Evolutionary conservation across 37 sponge, comb jelly and placozoan genomes (phyloP), one percentile per base, ranked within the genome.

Genomic region (Amphimedon queenslandica): DNA sequence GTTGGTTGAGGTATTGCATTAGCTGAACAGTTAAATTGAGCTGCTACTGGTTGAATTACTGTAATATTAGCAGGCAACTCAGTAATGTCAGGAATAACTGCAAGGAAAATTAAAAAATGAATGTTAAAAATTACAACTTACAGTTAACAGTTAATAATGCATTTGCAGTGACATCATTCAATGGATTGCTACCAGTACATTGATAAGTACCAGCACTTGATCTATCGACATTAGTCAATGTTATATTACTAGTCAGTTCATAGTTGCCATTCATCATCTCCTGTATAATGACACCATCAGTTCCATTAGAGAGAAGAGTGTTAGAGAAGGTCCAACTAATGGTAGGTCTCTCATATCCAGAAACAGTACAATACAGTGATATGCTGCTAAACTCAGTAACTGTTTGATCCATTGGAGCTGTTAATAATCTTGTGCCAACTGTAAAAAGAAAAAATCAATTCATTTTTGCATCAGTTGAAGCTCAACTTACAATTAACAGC

Each of bases 51-150:
- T n/a, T 25, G 5, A 6, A 25, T 60, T 25, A 66, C 74, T 34
- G 75, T 69, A 13, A 63, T 32, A 38, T 68, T 55, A 21, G 25
- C 69, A 3, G 85, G 85, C 55, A 67, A 11, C 25, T 27, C 40
- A 18, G 37, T 55, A 18, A 85, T 55, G 21, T 39, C 42, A 30
- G 86, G 80, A 66, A 67, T 70, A 60, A 79, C 86, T 85, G 80
- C 18, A 42, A 5, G 37, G 30, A 21, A 0, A 18, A 68, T 33
- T 23, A 23, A 63, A 37, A 47, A 47, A 13, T 18, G 8, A 18
- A 47, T 18, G 8, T 13, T 8, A 18, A 18, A 47, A 18, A 47
- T 47, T 47, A 18, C 53, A 47, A 47, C 53, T 47, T 13, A 47
- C 53, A 47, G 53, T 47, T 18, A 13, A 47, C 53, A 47, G 53